Conservation (phyloP, 2,113 vertebrate genomes). For the Nipponia nippon region DNA sequence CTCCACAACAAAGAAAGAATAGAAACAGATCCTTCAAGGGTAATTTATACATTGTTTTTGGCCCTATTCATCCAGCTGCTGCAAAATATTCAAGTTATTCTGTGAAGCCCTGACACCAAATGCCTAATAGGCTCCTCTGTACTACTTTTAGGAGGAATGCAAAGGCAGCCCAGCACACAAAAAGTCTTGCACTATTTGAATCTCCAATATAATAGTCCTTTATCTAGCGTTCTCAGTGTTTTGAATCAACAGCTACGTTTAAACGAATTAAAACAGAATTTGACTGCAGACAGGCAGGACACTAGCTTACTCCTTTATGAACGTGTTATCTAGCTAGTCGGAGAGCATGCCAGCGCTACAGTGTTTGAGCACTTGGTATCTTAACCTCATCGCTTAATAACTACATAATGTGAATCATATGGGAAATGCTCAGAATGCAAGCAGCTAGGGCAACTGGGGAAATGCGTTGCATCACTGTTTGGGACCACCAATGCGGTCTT, state of each 20-base stretch:
- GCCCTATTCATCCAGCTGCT: background rate
- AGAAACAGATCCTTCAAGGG: background rate
- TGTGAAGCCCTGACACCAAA: background rate
- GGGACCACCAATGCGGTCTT: constrained; percentile 74
- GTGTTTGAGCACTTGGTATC: background rate
- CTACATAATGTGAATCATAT: background rate
- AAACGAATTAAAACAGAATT: background rate
- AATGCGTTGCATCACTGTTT: background rate
- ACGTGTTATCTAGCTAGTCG: background rate
- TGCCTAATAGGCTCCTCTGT: background rate
- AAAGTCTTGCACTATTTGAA: background rate
- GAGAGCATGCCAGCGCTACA: background rate
- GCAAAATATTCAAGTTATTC: background rate
- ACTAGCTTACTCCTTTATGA: background rate
- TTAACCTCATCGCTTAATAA: background rate
- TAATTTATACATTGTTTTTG: background rate
- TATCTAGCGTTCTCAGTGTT: background rate
- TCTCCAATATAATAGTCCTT: background rate
- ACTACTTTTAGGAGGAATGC: background rate
- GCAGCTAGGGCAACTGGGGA: background rate
- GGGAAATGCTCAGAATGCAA: background rate
- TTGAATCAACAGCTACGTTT: background rate
- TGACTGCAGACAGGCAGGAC: background rate
- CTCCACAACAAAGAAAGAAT: background rate
- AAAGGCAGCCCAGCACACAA: background rate